A percentile compares a stretch with the other conserved stretches of the same genome.
Evolutionary conservation across 2,797 vertebrate species (phyloP).

Genomic region (Hafferia zeledoni): DNA sequence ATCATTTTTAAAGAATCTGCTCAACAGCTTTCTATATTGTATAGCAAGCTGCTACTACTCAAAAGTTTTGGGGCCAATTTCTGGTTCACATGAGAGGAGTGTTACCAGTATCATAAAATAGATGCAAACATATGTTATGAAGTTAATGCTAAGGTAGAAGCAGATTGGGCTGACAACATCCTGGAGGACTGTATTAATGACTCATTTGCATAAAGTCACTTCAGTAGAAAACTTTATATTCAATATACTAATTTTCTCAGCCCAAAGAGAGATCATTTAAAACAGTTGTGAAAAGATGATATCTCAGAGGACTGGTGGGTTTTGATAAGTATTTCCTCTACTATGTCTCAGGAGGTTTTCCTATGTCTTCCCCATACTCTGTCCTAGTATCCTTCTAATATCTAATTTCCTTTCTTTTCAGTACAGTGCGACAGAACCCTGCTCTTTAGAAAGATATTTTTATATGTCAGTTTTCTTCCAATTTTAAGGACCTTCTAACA

Average conservation of each 20-base stretch:
- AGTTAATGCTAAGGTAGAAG: constrained; percentile 43
- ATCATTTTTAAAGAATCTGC: not conserved
- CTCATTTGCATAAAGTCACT: constrained; percentile 47
- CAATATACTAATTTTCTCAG: not conserved
- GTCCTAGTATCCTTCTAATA: not conserved
- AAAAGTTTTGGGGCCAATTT: constrained; percentile 23
- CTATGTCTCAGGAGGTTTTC: not conserved
- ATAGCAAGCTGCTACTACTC: constrained; percentile 37
- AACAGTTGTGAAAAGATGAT: not conserved
- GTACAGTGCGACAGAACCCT: not conserved
- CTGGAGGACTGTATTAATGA: constrained; percentile 41
- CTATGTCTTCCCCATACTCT: not conserved
- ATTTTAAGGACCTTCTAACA: not conserved
- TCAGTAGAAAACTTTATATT: constrained; percentile 4
- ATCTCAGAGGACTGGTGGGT: not conserved
- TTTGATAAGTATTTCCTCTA: not conserved
- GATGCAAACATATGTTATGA: constrained; percentile 60
- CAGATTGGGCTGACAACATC: constrained; percentile 58
- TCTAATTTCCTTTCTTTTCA: not conserved
- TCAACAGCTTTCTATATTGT: constrained; percentile 25
- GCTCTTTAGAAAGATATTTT: not conserved
- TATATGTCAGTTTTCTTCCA: not conserved
- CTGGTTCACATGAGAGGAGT: constrained; percentile 12
- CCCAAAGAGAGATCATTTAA: not conserved
- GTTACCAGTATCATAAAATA: constrained; percentile 41